Evolutionary conservation across 2,113 vertebrate species (phyloP), one percentile per base, ranked within the genome.

Genomic region (Chionis minor): DNA sequence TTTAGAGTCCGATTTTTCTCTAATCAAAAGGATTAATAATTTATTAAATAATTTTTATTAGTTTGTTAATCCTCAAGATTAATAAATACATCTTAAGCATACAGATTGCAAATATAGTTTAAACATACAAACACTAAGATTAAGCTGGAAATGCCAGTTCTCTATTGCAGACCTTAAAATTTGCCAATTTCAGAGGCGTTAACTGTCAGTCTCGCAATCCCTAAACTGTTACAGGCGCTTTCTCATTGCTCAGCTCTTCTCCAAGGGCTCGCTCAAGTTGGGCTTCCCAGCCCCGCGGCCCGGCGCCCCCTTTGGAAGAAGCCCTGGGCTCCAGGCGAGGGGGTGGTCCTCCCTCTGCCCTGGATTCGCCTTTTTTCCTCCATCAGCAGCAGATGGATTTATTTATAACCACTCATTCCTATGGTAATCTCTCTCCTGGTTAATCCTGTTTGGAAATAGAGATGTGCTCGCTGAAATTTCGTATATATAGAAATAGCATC

Each of bases 161-260:
- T 62, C n/a, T 55, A 0, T 6, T 20, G 70, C 8, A 35, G 45
- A 16, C 10, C 22, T 49, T 44, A 14, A 56, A 14, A 70, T 45
- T 0, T 58, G 61, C 22, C 26, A 5, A 6, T 32, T 44, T 59
- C 26, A 8, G 59, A 4, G 26, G 27, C 13, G 12, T 24, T 12
- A 6, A 4, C 58, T 4, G 1, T 26, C 35, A 12, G 35, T 2
- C 27, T 49, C 2, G 2, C 3, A 10, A 33, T 1, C 6, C 12
- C 23, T 10, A 4, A 30, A 12, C 6, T 1, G 8, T 32, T 28
- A 3, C 10, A 27, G 40, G 61, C 40, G 18, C 59, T 15, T 52
- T 16, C 7, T 23, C 20, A 0, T 4, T 4, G 52, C 63, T 33
- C 75, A 42, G 45, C 23, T n/a, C 52, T 38, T 14, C 35, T 20